These are phyloP conservation scores for Eurystomus glaucurus DNA, from an alignment of 2,797 vertebrate species.

Conservation along the genomic window DNA sequence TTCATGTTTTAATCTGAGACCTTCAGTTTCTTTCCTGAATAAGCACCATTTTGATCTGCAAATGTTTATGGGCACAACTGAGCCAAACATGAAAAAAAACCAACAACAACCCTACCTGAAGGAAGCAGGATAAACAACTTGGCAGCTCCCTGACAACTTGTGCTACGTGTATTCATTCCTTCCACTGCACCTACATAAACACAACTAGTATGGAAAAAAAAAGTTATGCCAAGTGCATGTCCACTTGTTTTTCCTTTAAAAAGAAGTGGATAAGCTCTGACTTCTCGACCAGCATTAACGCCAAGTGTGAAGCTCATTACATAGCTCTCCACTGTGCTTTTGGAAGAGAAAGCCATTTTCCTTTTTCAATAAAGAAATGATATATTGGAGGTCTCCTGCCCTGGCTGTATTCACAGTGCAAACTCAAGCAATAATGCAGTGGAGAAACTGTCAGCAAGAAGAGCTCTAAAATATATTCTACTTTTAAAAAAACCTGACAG, in stretches of 20 bases:
- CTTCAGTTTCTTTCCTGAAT: slow-evolving; percentile 16
- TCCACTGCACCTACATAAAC: background rate
- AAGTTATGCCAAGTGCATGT: background rate
- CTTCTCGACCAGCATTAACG: background rate
- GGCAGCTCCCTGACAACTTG: background rate
- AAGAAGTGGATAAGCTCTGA: background rate
- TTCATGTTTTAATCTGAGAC: background rate
- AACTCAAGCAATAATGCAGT: background rate
- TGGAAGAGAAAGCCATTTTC: background rate
- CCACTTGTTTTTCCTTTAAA: background rate
- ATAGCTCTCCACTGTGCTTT: background rate
- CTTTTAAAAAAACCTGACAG: background rate
- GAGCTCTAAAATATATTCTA: background rate
- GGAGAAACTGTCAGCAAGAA: background rate
- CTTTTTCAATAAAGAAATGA: background rate
- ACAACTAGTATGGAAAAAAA: background rate
- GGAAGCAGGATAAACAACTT: background rate
- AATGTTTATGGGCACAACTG: background rate
- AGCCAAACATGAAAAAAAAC: background rate
- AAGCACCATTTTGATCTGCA: background rate
- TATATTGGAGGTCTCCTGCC: background rate
- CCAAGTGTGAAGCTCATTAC: background rate
- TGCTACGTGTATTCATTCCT: background rate
- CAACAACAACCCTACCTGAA: background rate
- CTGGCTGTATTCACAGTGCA: background rate